Conservation (phyloP, 1,140 invertebrate species). For the Camponotus pennsylvanicus region DNA sequence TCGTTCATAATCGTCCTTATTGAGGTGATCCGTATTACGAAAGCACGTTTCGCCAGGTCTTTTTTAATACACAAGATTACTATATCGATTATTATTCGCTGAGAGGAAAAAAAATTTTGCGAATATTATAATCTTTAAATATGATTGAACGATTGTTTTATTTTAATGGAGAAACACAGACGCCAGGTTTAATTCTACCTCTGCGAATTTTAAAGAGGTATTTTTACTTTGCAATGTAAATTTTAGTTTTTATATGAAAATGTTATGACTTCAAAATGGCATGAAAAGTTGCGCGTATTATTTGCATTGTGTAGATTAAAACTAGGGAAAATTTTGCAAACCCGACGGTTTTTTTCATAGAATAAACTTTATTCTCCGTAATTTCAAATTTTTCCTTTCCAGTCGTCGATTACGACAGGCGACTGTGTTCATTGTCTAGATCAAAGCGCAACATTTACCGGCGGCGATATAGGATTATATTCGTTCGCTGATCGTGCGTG, state of each 20-base stretch:
- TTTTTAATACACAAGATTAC: constrained; percentile 3
- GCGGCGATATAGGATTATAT: constrained; percentile 17
- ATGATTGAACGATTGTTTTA: not conserved
- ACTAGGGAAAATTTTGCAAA: constrained; percentile 1
- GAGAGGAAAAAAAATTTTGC: not conserved
- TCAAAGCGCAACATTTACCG: constrained; percentile 17
- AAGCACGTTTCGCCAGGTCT: not conserved
- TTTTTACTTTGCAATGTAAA: constrained; percentile 7
- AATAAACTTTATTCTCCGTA: constrained; percentile 4
- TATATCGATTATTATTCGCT: not conserved
- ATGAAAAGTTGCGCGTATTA: constrained; percentile 7
- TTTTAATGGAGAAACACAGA: not conserved
- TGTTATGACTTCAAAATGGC: constrained; percentile 16
- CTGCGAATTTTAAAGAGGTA: constrained; percentile 8
- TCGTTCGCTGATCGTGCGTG: constrained; percentile 16
- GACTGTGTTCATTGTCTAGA: constrained; percentile 33
- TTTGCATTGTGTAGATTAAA: constrained; percentile 26
- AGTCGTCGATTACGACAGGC: constrained; percentile 23
- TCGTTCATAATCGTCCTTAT: constrained; percentile 41
- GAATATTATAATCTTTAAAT: not conserved
- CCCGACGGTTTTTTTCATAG: not conserved
- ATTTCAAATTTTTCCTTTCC: constrained; percentile 17
- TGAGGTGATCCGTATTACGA: not conserved
- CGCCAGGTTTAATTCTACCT: not conserved
- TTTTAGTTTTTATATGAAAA: constrained; percentile 22